Base-by-base conservation (phyloP, 1,140 invertebrate species). In the Drosophila biarmipes region DNA sequence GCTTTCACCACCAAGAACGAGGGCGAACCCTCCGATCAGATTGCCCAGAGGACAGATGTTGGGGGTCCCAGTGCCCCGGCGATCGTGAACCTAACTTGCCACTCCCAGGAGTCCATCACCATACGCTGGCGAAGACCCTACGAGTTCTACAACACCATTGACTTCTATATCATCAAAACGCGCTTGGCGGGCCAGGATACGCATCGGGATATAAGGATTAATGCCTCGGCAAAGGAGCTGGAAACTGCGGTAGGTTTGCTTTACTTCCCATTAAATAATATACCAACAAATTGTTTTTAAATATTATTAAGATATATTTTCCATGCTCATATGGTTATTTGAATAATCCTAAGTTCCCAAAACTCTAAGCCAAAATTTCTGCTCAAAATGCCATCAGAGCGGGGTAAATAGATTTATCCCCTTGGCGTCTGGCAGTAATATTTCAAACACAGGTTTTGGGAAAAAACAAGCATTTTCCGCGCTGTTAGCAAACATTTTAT, bases 81-180 rank as follows among this genome's bases (percentile, higher is more conserved):
- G 64, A 96, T 98, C 84, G 92, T 96, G 15, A 97, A 98, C 92
- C 92, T 97, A 15, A 96, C 96, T 11, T 98, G 97, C 91, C 95
- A 96, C 75, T 93, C 94, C 34, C 93, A 95, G 68, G 96, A 96
- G 72, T 95, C 96, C 14, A 93, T 98, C 11, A 96, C 94, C 87
- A 92, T 98, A 21, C 95, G 97, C 74, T 98, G 97, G 97, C 94
- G 95, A 51, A 93, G 96, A 73, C 97, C 97, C 2, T 92, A 93
- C 27, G 93, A 94, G 64, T 96, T 94, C 90, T 95, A 95, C 92
- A 95, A 96, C 81, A 94, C 95, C 6, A 94, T 97, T 63, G 96
- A 97, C 92, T 95, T 94, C 78, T 98, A 97, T 92, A 95, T 96
- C 81, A 94, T 98, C 69, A 95, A 95, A 58, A 95, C 95, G 62